Evolutionary conservation across 2,113 vertebrate genomes (phyloP).

Genomic region (Tylochromis polylepis): DNA sequence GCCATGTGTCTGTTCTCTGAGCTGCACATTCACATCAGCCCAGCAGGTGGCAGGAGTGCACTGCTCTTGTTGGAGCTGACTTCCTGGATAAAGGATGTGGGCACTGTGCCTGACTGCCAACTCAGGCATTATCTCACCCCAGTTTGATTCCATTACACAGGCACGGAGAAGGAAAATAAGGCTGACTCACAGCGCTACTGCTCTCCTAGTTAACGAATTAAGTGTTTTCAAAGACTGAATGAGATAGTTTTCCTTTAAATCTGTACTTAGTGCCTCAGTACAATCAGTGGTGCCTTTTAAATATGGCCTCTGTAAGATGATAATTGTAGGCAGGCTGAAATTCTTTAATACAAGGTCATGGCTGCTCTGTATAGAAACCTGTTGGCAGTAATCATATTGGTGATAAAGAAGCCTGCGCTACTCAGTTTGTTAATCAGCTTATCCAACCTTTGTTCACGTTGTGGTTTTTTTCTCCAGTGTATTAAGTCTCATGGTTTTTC

Average conservation of each 20-base stretch:
- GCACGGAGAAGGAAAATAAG: slow-evolving; percentile 25
- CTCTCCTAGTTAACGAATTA: not conserved
- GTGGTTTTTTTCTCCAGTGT: not conserved
- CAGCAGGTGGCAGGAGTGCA: slow-evolving; percentile 52
- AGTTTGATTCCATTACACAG: slow-evolving; percentile 56
- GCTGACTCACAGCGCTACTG: slow-evolving; percentile 44
- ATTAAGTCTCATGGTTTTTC: not conserved
- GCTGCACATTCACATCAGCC: not conserved
- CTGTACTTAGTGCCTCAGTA: slow-evolving; percentile 29
- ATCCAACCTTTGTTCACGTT: not conserved
- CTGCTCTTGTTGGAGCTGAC: not conserved
- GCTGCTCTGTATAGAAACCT: not conserved
- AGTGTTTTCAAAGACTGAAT: not conserved
- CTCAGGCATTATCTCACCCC: slow-evolving; percentile 47
- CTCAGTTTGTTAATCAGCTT: not conserved
- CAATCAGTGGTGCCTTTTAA: not conserved
- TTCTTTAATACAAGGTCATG: slow-evolving; percentile 9
- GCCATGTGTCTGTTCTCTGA: not conserved
- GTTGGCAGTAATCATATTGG: slow-evolving; percentile 2
- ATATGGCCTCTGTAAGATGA: slow-evolving; percentile 1
- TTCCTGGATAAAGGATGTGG: slow-evolving; percentile 22
- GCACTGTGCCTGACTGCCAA: slow-evolving; percentile 47
- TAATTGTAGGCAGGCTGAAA: not conserved
- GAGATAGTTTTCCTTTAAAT: not conserved
- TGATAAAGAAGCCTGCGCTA: not conserved